A percentile compares a stretch with the other conserved stretches of the same genome.
These are phyloP conservation scores for Stomorhina lunata DNA, from an alignment of 2,888 invertebrate species.

Conservation along the genomic window DNA sequence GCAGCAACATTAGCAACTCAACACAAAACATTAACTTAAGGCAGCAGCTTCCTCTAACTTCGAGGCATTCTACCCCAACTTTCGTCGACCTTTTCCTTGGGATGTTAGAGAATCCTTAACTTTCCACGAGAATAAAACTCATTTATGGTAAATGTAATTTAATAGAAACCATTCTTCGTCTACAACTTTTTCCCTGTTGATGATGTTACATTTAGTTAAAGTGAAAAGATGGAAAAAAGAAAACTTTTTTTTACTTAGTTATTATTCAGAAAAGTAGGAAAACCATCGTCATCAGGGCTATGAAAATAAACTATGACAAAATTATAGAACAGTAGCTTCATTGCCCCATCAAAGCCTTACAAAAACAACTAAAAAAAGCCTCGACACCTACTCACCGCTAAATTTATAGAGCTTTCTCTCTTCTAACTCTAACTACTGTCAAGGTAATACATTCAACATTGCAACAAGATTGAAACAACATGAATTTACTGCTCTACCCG, in stretches of 20 bases:
- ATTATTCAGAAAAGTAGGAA: constrained; percentile 13
- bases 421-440: too few species aligned
- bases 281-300: neutral
- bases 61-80: neutral
- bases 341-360: constrained; percentile 36
- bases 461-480: too few species aligned
- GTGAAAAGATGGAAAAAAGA: neutral
- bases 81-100: neutral
- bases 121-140: constrained; percentile 46
- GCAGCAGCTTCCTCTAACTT: constrained; percentile 6
- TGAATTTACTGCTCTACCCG: too few species aligned
- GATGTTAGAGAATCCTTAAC: neutral
- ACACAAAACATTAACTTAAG: constrained; percentile 17
- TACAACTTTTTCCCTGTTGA: constrained; percentile 25
- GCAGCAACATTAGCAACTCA: neutral
- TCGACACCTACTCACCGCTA: too few species aligned
- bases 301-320: constrained; percentile 31
- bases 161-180: constrained; percentile 58
- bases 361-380: too few species aligned
- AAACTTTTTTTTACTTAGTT: constrained; percentile 14
- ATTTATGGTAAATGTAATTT: constrained; percentile 66
- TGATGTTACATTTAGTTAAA: constrained; percentile 17
- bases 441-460: too few species aligned
- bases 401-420: too few species aligned
- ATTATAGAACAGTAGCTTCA: constrained; percentile 24